Evolutionary conservation across 2,113 vertebrate species (phyloP).

Genomic region (Grammomys surdaster): DNA sequence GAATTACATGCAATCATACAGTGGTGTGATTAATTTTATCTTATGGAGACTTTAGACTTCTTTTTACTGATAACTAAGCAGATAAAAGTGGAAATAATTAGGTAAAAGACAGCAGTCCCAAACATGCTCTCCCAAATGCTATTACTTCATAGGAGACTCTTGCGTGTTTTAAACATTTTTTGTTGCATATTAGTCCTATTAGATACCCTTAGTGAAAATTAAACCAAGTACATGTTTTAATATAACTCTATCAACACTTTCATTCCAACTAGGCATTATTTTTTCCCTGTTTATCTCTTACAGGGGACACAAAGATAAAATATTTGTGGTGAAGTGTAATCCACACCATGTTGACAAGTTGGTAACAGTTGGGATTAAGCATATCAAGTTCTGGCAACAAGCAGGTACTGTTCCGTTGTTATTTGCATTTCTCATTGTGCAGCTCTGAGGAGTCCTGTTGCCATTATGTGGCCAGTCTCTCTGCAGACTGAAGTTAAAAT

Average conservation of each 20-base stretch:
- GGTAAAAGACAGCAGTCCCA: not conserved
- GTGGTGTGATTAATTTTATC: slow-evolving; percentile 28
- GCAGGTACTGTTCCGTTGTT: slow-evolving; percentile 90
- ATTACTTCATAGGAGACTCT: not conserved
- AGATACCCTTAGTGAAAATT: slow-evolving; percentile 32
- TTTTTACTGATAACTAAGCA: slow-evolving; percentile 34
- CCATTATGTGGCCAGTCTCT: not conserved
- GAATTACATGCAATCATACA: not conserved
- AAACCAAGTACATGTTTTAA: slow-evolving; percentile 40
- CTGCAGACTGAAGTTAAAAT: slow-evolving; percentile 3
- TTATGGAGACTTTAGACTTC: not conserved
- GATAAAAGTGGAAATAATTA: not conserved
- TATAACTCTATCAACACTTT: slow-evolving; percentile 25
- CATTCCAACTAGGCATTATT: not conserved
- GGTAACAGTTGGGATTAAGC: slow-evolving; percentile 96
- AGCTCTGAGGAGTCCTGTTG: not conserved
- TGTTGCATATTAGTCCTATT: slow-evolving; percentile 9
- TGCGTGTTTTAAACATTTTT: slow-evolving; percentile 24
- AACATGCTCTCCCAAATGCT: not conserved
- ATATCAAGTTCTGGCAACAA: slow-evolving; percentile 99
- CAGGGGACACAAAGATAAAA: slow-evolving; percentile 98
- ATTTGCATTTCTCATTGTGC: not conserved
- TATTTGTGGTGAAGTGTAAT: slow-evolving; percentile 97
- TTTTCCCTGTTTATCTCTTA: slow-evolving; percentile 69
- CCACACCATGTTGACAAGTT: slow-evolving; percentile 96